phyloP scores from a whole-genome alignment of 92 coral and sea anemone species.

The Epizoanthus illoricatus region DNA sequence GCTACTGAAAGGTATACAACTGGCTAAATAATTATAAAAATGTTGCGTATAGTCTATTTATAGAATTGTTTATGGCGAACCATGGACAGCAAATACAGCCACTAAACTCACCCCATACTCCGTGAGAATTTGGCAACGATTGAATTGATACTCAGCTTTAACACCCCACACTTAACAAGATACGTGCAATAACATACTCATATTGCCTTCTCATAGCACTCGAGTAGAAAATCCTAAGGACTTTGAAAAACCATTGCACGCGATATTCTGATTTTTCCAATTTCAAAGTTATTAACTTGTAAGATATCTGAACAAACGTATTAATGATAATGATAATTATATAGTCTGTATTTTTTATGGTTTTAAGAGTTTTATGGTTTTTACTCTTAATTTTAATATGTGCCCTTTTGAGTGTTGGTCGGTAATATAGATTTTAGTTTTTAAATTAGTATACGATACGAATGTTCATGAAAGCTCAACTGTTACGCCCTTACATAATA shows the following conservation, averaged over 20 bases:
- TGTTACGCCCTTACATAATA: too few species aligned
- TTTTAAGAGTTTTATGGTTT: too few species aligned
- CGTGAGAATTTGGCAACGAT: slow-evolving; percentile 18
- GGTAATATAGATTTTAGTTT: too few species aligned
- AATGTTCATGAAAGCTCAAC: too few species aligned
- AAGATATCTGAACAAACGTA: background rate
- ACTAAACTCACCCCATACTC: background rate
- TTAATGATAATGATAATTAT: too few species aligned
- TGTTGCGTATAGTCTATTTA: too few species aligned
- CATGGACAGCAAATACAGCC: background rate
- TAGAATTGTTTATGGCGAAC: background rate
- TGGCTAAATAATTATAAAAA: too few species aligned
- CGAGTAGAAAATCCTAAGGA: slow-evolving; percentile 25
- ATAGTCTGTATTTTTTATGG: too few species aligned
- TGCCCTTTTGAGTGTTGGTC: too few species aligned
- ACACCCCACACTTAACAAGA: slow-evolving; percentile 1
- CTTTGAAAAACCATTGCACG: slow-evolving; percentile 24
- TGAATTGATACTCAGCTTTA: background rate
- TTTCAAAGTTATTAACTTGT: slow-evolving; percentile 11
- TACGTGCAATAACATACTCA: background rate
- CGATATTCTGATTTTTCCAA: slow-evolving; percentile 21
- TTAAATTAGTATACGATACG: too few species aligned
- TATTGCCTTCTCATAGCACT: slow-evolving; percentile 25
- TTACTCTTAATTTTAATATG: too few species aligned
- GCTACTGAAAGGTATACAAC: too few species aligned